Conservation (phyloP, 1,140 invertebrate species). For the Scaptomyza hsui region DNA sequence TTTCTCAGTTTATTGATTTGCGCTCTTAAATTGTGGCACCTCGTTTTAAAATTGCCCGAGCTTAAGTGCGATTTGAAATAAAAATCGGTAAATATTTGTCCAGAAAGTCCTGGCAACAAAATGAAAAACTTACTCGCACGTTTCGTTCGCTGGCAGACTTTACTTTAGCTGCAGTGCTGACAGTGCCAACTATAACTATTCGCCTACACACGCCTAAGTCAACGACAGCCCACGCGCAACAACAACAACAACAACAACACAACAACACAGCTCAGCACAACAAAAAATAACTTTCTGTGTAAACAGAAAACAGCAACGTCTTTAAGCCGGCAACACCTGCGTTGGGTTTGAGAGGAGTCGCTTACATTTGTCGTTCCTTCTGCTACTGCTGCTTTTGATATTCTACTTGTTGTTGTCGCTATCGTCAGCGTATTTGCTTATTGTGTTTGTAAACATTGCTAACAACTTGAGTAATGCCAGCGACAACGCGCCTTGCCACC, state of each 20-base stretch:
- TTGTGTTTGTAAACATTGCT: conserved; percentile 82
- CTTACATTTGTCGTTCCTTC: conserved; percentile 30
- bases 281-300: conserved; percentile 64
- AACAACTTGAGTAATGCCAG: conserved; percentile 82
- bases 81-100: conserved; percentile 59
- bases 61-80: conserved; percentile 31
- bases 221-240: conserved; percentile 35
- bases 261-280: too few species aligned
- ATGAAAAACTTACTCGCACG: conserved; percentile 73
- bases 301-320: conserved; percentile 50
- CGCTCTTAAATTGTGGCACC: neutral
- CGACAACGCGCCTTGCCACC: conserved; percentile 62
- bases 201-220: conserved; percentile 30
- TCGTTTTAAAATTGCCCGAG: conserved; percentile 1
- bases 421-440: conserved; percentile 71
- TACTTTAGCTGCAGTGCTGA: conserved; percentile 44
- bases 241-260: neutral
- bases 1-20: conserved; percentile 3
- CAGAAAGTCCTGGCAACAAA: conserved; percentile 38
- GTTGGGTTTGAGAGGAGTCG: conserved; percentile 27
- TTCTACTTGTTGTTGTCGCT: conserved; percentile 26
- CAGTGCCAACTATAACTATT: conserved; percentile 66
- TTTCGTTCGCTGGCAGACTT: conserved; percentile 63
- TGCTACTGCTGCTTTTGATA: conserved; percentile 8
- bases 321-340: conserved; percentile 69